A percentile compares a stretch with the other conserved stretches of the same genome.
phyloP scores from a whole-genome alignment of 2,797 vertebrate genomes.

The Poeciliopsis turneri region DNA sequence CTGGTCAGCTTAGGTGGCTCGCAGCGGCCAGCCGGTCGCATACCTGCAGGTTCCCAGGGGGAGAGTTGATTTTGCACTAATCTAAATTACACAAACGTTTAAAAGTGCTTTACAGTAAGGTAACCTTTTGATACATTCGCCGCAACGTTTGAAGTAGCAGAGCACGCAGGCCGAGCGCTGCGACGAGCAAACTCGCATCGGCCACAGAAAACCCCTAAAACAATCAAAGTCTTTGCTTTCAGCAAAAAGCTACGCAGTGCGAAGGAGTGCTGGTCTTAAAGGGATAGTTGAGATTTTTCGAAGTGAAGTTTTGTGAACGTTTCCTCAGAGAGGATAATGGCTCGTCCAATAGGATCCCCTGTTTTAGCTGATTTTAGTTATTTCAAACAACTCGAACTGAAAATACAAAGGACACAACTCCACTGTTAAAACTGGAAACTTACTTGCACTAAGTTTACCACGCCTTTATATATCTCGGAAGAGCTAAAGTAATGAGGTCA shows the following conservation, averaged over 20 bases:
- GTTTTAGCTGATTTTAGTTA: not conserved
- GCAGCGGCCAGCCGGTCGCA: conserved; percentile 20
- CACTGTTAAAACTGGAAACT: not conserved
- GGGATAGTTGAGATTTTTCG: not conserved
- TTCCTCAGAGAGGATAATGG: not conserved
- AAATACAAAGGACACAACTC: not conserved
- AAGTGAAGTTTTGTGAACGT: not conserved
- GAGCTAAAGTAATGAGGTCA: not conserved
- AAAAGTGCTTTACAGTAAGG: conserved; percentile 83
- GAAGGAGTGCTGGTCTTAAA: not conserved
- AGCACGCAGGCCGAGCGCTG: conserved; percentile 64
- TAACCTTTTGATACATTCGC: conserved; percentile 77
- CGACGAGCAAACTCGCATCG: conserved; percentile 44
- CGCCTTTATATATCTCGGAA: not conserved
- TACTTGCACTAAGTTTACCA: not conserved
- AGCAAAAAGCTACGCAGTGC: conserved; percentile 49
- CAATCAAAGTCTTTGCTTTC: conserved; percentile 12
- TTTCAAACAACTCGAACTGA: not conserved
- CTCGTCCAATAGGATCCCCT: not conserved
- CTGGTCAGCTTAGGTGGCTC: conserved; percentile 32
- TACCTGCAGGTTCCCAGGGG: conserved; percentile 39
- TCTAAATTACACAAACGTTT: conserved; percentile 68
- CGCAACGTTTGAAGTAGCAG: conserved; percentile 64
- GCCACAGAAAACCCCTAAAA: conserved; percentile 52
- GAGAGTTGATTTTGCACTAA: conserved; percentile 49